Base-by-base conservation (phyloP, 1,140 invertebrate genomes). In the Prorops nasuta region DNA sequence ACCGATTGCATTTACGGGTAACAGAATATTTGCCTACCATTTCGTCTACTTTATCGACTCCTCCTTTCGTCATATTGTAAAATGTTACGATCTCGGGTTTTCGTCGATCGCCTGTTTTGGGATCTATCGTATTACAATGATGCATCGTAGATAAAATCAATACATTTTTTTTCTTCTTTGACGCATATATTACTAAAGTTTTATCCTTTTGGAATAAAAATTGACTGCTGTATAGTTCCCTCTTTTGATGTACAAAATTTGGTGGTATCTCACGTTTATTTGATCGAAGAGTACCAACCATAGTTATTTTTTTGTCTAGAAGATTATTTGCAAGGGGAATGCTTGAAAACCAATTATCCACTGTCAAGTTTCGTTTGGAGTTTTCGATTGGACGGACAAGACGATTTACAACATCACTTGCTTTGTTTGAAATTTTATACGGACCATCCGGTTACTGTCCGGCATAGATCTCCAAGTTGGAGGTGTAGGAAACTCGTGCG, bases 291-390 rank as follows among this genome's bases (percentile, higher is more conserved):
- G 63, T 77, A 36, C 64, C 67, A 17, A 77, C 62, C 18, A 56
- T 50, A 6, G 71, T 74, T 16, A 72, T 43, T 40, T 68, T 71
- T 56, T 63, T 44, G 37, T 67, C 34, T 24, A 65, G 44, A 31
- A 74, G 62, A 39, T 71, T 56, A 22, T 66, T 50, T 6, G 46
- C 53, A 28, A 76, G 46, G 17, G 64, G 56, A 22, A 74, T 54
- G 35, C 59, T 60, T 39, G 62, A 66, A 53, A 64, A 77, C 64
- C 63, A 76, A 54, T 71, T 76, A 53, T 76, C 71, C 22, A 68
- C 54, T 6, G 70, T 77, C 15, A 77, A 38, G 51, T 77, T 75
- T 48, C 71, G 47, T 16, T 60, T 10, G 4, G 24, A 6, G 10
- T 28, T 28, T 28, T 28, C 24, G 24, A 28, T 28, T 10, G 24